Percentiles rank a stretch among this genome's conserved stretches.
phyloP scores from a whole-genome alignment of 2,797 vertebrate species.

The Odontamblyopus lacepedii region DNA sequence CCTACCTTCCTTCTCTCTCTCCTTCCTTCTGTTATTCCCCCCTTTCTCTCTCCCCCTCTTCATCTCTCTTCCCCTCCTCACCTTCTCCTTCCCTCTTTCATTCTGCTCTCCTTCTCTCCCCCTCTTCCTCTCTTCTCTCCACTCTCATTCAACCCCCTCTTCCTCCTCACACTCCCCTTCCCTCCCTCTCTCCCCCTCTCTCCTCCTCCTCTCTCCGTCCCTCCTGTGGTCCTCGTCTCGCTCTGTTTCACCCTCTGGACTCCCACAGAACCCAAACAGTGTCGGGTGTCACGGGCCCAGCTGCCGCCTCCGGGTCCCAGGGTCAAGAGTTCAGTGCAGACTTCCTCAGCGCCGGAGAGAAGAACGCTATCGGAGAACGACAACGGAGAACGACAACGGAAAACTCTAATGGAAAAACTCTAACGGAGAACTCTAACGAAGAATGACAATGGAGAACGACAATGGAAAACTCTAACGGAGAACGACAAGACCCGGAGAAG shows the following conservation, averaged over 20 bases:
- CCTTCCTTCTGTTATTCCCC: too few species aligned
- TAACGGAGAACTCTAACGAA: neutral
- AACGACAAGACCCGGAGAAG: too few species aligned
- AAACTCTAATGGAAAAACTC: too few species aligned
- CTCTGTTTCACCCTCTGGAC: conserved; percentile 33
- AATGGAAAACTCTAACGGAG: too few species aligned
- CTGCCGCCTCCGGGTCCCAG: conserved; percentile 70
- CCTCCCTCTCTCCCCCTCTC: too few species aligned
- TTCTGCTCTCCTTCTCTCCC: too few species aligned
- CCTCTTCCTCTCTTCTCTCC: too few species aligned
- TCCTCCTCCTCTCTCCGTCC: neutral
- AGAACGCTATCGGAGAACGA: neutral
- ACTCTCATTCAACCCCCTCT: neutral
- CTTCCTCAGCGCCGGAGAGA: conserved; percentile 32
- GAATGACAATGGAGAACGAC: too few species aligned
- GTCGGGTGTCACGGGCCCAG: conserved; percentile 68
- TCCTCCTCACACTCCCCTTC: neutral
- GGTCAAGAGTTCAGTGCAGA: conserved; percentile 63
- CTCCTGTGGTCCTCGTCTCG: neutral
- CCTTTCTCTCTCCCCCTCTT: too few species aligned
- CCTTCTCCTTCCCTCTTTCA: neutral
- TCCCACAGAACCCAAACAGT: conserved; percentile 70
- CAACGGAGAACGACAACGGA: too few species aligned
- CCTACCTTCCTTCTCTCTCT: too few species aligned
- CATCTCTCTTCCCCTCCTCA: too few species aligned